These are phyloP conservation scores for Rallus limicola DNA, from an alignment of 2,113 vertebrate species.

Conservation along the genomic window DNA sequence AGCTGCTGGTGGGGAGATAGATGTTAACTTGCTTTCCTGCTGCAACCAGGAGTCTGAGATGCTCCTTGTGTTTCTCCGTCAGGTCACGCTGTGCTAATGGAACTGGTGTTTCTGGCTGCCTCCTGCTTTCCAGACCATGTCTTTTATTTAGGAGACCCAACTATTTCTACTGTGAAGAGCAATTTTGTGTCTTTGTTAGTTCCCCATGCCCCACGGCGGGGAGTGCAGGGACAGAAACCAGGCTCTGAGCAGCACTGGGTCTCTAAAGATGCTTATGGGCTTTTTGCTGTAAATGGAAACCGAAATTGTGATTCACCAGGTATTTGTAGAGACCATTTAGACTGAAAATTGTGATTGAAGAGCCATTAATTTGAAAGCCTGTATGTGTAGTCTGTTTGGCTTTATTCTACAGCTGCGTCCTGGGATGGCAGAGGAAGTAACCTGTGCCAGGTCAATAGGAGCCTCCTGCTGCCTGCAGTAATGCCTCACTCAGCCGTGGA, in stretches of 20 bases:
- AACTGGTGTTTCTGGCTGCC: not conserved
- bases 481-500: not conserved
- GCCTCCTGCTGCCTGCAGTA: not conserved
- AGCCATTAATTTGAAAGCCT: not conserved
- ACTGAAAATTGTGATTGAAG: not conserved
- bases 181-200: rapidly evolving
- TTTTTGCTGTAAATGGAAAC: not conserved
- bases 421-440: not conserved
- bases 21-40: not conserved
- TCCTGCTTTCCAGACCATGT: not conserved
- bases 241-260: not conserved
- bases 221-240: not conserved
- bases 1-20: not conserved
- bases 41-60: not conserved
- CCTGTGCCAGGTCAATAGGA: not conserved
- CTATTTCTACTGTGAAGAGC: not conserved
- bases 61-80: not conserved
- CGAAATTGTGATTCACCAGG: not conserved
- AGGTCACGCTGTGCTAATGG: not conserved
- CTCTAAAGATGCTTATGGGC: not conserved
- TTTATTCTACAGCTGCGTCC: not conserved
- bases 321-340: not conserved
- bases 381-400: rapidly evolving
- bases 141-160: not conserved
- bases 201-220: rapidly evolving